phyloP scores from a whole-genome alignment of 2,888 invertebrate species.

The Xestoiulus laeticollis region DNA sequence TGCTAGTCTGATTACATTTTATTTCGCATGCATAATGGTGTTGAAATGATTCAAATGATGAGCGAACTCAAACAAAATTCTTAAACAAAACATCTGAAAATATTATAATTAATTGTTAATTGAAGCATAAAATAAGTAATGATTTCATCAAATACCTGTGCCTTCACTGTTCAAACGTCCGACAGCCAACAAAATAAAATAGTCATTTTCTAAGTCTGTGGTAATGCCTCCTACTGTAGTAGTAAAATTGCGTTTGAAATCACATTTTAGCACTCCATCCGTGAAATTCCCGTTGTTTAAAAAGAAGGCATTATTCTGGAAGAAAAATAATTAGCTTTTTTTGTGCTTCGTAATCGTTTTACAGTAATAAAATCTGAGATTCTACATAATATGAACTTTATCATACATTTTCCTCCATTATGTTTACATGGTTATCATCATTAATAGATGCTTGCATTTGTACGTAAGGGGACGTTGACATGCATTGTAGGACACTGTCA shows the following conservation, averaged over 20 bases:
- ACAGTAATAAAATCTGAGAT: not conserved
- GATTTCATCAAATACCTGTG: not conserved
- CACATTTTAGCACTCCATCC: not conserved
- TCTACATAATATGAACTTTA: not conserved
- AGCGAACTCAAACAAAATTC: too few relatives aligned
- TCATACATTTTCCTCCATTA: not conserved
- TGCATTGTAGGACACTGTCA: slow-evolving; percentile 43
- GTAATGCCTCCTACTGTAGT: not conserved
- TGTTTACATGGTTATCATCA: not conserved
- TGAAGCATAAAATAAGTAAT: too few relatives aligned
- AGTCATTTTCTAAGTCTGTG: not conserved
- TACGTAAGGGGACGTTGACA: not conserved
- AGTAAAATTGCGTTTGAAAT: not conserved
- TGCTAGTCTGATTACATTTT: too few relatives aligned
- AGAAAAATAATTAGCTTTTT: too few relatives aligned
- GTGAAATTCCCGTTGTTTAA: not conserved
- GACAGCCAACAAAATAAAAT: slow-evolving; percentile 35
- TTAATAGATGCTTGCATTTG: slow-evolving; percentile 1
- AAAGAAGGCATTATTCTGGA: too few relatives aligned
- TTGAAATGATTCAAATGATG: too few relatives aligned
- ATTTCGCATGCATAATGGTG: too few relatives aligned
- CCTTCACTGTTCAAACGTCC: not conserved
- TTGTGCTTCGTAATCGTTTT: too few relatives aligned
- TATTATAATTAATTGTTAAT: too few relatives aligned
- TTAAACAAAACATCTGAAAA: too few relatives aligned